A percentile compares a stretch with the other conserved stretches of the same genome.
Conservation (phyloP, 1,140 invertebrate genomes). For the Lordiphosa mommai region DNA sequence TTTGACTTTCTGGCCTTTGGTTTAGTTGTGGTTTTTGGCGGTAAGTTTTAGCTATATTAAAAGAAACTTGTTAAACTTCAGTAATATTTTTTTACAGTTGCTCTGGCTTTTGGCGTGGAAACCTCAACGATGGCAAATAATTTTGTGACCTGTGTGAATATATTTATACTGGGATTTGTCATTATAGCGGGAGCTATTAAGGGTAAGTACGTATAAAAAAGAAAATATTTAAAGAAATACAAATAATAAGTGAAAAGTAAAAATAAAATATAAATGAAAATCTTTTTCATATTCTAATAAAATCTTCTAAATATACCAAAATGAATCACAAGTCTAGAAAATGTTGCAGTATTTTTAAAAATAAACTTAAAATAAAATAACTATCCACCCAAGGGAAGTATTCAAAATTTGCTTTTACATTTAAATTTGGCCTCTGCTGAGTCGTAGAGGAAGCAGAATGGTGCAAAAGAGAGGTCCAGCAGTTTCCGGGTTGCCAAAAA, state of each 20-base stretch:
- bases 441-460: no score
- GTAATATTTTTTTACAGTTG: slow-evolving; percentile 38
- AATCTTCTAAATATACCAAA: no score
- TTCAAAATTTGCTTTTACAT: no score
- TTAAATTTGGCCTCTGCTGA: no score
- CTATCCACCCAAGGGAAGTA: no score
- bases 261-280: no score
- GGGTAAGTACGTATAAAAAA: slow-evolving; percentile 79
- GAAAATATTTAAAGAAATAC: no score
- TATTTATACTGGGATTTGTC: slow-evolving; percentile 90
- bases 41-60: slow-evolving; percentile 54
- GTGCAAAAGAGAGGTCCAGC: no score
- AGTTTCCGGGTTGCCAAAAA: no score
- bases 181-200: slow-evolving; percentile 89
- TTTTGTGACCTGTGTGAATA: slow-evolving; percentile 90
- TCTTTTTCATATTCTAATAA: background rate
- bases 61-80: background rate
- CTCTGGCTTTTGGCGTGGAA: slow-evolving; percentile 90
- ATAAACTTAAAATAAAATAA: no score
- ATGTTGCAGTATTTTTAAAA: no score
- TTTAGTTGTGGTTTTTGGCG: slow-evolving; percentile 83
- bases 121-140: slow-evolving; percentile 92
- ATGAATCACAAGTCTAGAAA: no score
- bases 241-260: background rate
- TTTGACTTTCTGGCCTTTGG: slow-evolving; percentile 85